phyloP scores from a whole-genome alignment of 2,113 vertebrate species.

The Orthochromis indermauri region DNA sequence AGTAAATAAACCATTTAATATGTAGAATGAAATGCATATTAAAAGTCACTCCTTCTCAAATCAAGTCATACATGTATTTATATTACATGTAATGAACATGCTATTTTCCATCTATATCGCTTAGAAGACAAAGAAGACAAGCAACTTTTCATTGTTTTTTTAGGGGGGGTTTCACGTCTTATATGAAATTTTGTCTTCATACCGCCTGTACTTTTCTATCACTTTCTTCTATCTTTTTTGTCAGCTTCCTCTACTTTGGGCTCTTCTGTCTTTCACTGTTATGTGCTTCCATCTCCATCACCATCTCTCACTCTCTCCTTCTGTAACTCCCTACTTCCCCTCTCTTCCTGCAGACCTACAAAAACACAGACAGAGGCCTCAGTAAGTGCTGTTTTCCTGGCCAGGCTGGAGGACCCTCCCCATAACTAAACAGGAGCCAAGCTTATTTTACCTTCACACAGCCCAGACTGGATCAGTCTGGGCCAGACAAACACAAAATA shows the following conservation, averaged over 20 bases:
- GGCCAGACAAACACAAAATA: conserved; percentile 4
- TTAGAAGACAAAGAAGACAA: not conserved
- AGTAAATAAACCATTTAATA: not conserved
- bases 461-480: not conserved
- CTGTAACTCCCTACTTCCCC: not conserved
- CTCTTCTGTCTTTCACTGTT: not conserved
- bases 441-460: conserved; percentile 53
- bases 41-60: not conserved
- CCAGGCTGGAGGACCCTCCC: conserved; percentile 48
- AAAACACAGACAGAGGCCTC: conserved; percentile 65
- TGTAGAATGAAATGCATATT: not conserved
- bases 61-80: not conserved
- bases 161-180: accelerated
- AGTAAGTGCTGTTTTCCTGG: conserved; percentile 62
- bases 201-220: not conserved
- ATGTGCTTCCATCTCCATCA: not conserved
- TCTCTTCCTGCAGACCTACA: conserved; percentile 50
- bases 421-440: conserved; percentile 57
- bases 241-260: not conserved
- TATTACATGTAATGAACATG: not conserved
- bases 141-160: not conserved
- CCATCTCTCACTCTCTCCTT: not conserved
- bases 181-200: not conserved
- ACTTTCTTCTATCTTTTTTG: not conserved
- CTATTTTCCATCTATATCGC: not conserved